Evolutionary conservation across 2,113 vertebrate species (phyloP).

Genomic region (Gorsachius goisagi): DNA sequence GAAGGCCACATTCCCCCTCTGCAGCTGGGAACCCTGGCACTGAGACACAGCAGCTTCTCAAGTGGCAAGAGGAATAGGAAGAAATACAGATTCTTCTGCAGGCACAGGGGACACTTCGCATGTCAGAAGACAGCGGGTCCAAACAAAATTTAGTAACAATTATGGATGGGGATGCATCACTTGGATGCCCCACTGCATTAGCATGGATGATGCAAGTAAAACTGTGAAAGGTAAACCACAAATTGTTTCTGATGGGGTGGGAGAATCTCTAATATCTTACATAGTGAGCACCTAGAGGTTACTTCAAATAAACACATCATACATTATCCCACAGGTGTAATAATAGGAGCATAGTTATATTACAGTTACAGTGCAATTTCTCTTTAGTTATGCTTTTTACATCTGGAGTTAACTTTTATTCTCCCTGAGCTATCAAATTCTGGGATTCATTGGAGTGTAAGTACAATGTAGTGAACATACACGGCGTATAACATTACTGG

Average conservation of each 20-base stretch:
- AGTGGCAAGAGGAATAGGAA: not conserved
- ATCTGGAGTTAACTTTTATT: not conserved
- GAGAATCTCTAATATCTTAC: not conserved
- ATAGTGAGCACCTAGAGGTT: not conserved
- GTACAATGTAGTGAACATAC: not conserved
- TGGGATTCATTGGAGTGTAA: not conserved
- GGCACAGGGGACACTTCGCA: fast-evolving
- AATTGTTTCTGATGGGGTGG: not conserved
- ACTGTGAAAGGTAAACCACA: not conserved
- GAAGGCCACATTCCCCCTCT: not conserved
- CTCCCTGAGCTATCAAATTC: not conserved
- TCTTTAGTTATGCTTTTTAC: not conserved
- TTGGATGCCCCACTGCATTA: not conserved
- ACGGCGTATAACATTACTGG: fast-evolving
- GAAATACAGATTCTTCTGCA: not conserved
- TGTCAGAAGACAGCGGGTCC: not conserved
- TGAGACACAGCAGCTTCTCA: not conserved
- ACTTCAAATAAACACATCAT: not conserved
- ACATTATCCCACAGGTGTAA: not conserved
- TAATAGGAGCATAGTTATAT: not conserved
- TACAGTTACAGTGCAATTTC: not conserved
- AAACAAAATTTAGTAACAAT: not conserved
- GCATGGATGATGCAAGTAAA: not conserved
- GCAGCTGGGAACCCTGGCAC: not conserved
- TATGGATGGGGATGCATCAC: not conserved